phyloP scores from a whole-genome alignment of 2,113 vertebrate species.

The Phaethon lepturus region DNA sequence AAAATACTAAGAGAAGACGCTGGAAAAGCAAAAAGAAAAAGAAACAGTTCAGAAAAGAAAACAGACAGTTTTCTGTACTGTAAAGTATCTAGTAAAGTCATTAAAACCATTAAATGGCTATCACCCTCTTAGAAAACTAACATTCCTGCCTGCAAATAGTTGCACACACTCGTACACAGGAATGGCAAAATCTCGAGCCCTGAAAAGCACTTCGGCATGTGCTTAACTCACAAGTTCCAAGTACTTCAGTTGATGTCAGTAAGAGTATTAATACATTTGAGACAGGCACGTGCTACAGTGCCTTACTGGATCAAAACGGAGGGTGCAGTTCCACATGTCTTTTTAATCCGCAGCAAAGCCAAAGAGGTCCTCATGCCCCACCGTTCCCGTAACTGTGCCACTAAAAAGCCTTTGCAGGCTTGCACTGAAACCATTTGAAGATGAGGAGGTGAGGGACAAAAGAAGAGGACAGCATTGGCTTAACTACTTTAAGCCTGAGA shows the following conservation, averaged over 20 bases:
- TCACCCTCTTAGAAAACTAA: background rate
- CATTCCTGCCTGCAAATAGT: conserved; percentile 36
- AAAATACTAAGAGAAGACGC: background rate
- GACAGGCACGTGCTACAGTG: background rate
- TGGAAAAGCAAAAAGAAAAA: background rate
- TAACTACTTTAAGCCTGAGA: background rate
- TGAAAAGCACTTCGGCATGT: conserved; percentile 45
- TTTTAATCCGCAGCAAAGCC: background rate
- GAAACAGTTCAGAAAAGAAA: background rate
- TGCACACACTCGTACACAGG: background rate
- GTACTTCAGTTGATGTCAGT: background rate
- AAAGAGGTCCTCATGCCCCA: background rate
- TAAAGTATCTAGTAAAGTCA: background rate
- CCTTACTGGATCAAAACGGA: background rate
- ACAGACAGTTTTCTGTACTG: no score
- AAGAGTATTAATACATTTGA: background rate
- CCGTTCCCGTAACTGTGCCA: background rate
- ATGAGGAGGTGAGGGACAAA: background rate
- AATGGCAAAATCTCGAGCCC: background rate
- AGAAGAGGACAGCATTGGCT: background rate
- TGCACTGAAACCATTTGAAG: background rate
- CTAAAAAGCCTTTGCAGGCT: background rate
- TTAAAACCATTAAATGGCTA: conserved; percentile 8
- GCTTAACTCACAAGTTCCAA: conserved; percentile 35
- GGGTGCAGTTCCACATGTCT: background rate